Percentiles rank a stretch among this genome's conserved stretches.
phyloP scores from a whole-genome alignment of 2,888 invertebrate species.

The Hirtodrosophila duncani region DNA sequence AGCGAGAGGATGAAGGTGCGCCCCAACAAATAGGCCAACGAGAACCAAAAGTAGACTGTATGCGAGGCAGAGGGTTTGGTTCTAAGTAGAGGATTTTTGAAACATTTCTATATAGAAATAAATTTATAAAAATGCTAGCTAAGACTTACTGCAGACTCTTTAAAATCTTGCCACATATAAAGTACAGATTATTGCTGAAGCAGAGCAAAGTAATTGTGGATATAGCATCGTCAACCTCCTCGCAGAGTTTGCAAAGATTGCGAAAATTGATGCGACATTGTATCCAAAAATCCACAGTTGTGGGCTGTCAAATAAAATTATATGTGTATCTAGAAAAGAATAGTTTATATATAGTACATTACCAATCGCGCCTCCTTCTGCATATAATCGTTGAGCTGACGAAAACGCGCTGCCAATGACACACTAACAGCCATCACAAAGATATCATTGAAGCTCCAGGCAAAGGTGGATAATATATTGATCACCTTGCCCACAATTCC shows the following conservation, averaged over 20 bases:
- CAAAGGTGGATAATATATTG: slow-evolving; percentile 83
- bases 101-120: too few relatives aligned
- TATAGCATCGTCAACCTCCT: slow-evolving; percentile 79
- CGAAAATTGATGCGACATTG: slow-evolving; percentile 80
- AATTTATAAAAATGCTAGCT: not conserved
- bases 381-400: slow-evolving; percentile 81
- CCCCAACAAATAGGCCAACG: slow-evolving; percentile 80
- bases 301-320: slow-evolving; percentile 49
- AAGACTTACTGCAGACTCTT: slow-evolving; percentile 79
- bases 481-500: slow-evolving; percentile 75
- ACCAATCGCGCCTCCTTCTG: slow-evolving; percentile 78
- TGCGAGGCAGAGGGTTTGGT: slow-evolving; percentile 75
- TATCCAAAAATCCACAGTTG: slow-evolving; percentile 78
- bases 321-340: too few relatives aligned
- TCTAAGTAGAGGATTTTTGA: slow-evolving; percentile 55
- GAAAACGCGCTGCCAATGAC: slow-evolving; percentile 83
- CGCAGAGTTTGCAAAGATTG: slow-evolving; percentile 79
- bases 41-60: slow-evolving; percentile 81
- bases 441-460: slow-evolving; percentile 87
- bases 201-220: slow-evolving; percentile 80
- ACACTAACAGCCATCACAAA: slow-evolving; percentile 85
- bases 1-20: slow-evolving; percentile 80
- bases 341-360: too few relatives aligned
- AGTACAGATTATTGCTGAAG: slow-evolving; percentile 81
- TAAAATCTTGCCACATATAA: slow-evolving; percentile 81